Base-by-base conservation (phyloP, 2,113 vertebrate species). In the Archilochus colubris region DNA sequence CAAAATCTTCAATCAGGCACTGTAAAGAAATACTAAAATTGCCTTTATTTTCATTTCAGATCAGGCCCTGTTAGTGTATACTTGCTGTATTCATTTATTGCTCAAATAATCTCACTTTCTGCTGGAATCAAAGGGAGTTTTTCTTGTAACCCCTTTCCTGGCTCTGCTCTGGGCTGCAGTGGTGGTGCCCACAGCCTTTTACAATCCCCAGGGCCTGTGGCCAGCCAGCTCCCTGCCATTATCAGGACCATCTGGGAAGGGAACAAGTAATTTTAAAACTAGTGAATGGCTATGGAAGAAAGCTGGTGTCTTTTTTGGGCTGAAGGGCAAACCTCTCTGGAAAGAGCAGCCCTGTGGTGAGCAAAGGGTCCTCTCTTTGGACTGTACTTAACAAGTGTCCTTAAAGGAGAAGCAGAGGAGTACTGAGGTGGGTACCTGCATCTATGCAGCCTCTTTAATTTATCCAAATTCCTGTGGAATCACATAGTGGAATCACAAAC, bases 1-100 rank as follows among this genome's bases (percentile, higher is more conserved):
- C 73, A 86, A 78, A 88, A 77, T 94, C 93, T 89, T 93, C 76
- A 94, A n/a, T 88, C 61, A 27, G 61, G 44, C 90, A 53, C 77
- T 91, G 57, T 90, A 90, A 93, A 92, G 25, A 55, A 91, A 88
- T 86, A 69, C 50, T 78, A 50, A 64, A 94, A 78, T 88, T 74
- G 36, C 53, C 64, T 78, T 88, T 88, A 78, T 86, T 95, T 91
- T 94, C 23, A 40, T 74, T 74, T 94, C 69, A 58, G 38, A 81
- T 93, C 61, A 75, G 69, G 31, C 76, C 61, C 59, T 2, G 2
- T 78, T 83, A 44, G 43, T 21, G 13, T 70, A 38, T 77, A 83
- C 30, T 90, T 81, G 30, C 10, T 72, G 36, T 67, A 51, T 64
- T 81, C 22, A 54, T 75, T 86, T 53, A 46, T 68, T 88, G 27